Percentiles rank a stretch among this genome's conserved stretches.
phyloP scores from a whole-genome alignment of 92 coral and sea anemone genomes.

The Palythoa heliodiscus region DNA sequence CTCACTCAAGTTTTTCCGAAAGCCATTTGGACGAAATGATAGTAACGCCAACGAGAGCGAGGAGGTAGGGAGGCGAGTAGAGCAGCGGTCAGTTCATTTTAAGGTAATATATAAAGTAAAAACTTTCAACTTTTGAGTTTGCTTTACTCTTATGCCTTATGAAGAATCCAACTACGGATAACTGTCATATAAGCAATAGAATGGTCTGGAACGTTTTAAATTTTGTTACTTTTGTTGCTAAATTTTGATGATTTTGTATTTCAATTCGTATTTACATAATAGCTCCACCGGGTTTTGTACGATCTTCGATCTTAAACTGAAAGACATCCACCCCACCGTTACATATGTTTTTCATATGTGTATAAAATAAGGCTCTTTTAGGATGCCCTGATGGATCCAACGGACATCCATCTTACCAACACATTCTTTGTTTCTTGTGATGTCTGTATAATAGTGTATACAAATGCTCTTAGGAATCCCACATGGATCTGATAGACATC shows the following conservation, averaged over 20 bases:
- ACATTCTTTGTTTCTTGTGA: neutral
- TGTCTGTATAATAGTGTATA: neutral
- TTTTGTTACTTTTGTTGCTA: neutral
- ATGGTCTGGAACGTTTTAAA: neutral
- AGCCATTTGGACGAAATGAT: constrained; percentile 84
- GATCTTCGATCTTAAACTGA: neutral
- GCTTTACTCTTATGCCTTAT: too few relatives aligned
- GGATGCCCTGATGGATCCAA: constrained; percentile 94
- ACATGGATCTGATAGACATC: constrained; percentile 92
- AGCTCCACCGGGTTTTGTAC: too few relatives aligned
- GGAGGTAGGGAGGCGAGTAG: constrained; percentile 64
- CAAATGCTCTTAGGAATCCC: constrained; percentile 68
- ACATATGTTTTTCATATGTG: neutral
- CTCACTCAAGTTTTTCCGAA: constrained; percentile 78
- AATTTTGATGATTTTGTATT: too few relatives aligned
- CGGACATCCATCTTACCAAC: constrained; percentile 88
- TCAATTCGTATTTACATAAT: too few relatives aligned
- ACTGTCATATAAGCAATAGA: too few relatives aligned
- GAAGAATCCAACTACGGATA: too few relatives aligned
- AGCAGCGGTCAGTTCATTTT: constrained; percentile 69
- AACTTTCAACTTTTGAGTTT: neutral
- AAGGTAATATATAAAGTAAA: constrained; percentile 51
- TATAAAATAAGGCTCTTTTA: neutral
- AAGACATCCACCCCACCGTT: constrained; percentile 43
- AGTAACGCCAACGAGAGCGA: constrained; percentile 73